Percentiles rank a stretch among this genome's conserved stretches.
phyloP scores from a whole-genome alignment of 2,113 vertebrate species.

The Lagenorhynchus albirostris region DNA sequence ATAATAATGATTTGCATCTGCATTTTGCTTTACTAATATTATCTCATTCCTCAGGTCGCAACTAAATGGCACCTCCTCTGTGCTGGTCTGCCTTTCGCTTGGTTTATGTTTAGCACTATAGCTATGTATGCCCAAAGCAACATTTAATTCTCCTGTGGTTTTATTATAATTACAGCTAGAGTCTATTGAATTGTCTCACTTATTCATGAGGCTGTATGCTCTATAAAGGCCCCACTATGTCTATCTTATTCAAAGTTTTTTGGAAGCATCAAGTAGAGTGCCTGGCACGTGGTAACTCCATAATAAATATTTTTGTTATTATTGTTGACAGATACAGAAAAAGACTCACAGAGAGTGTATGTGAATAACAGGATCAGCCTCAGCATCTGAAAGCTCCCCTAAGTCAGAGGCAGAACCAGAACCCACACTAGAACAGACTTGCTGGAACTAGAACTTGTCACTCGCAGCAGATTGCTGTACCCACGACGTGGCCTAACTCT shows the following conservation, averaged over 20 bases:
- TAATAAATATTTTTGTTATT: neutral
- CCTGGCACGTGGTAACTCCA: neutral
- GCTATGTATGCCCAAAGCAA: neutral
- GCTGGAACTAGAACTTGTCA: neutral
- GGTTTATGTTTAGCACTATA: neutral
- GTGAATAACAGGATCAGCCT: neutral
- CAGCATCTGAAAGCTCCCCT: neutral
- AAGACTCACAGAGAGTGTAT: neutral
- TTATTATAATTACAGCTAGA: neutral
- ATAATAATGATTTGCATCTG: neutral
- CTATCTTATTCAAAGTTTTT: neutral
- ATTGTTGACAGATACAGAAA: neutral
- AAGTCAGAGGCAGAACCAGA: neutral
- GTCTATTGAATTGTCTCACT: neutral
- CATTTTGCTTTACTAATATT: neutral
- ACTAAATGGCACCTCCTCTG: neutral
- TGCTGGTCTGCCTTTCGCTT: neutral
- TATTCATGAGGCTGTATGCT: neutral
- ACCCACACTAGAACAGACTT: neutral
- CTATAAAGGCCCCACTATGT: neutral
- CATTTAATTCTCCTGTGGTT: neutral
- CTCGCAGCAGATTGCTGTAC: neutral
- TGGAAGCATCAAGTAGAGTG: neutral
- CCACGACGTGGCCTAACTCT: neutral
- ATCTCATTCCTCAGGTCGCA: neutral